Conservation (phyloP, 1,140 invertebrate species). For the Magallana ariakensis region DNA sequence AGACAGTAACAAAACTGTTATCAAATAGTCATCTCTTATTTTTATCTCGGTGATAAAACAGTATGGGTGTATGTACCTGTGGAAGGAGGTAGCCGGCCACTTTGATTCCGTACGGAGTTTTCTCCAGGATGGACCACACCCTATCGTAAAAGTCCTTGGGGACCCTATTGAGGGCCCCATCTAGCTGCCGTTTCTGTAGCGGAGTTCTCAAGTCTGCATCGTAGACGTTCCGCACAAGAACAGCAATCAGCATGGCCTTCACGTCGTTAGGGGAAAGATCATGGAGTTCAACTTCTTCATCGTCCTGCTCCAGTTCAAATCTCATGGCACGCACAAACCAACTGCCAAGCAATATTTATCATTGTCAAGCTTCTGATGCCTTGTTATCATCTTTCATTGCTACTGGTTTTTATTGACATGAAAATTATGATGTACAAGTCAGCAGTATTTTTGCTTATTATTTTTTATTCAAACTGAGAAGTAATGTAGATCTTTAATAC, state of each 20-base stretch:
- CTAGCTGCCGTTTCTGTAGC: conserved; percentile 90
- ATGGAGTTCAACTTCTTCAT: conserved; percentile 80
- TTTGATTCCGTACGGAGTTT: conserved; percentile 92
- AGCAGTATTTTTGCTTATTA: no score
- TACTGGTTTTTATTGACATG: no score
- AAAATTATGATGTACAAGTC: no score
- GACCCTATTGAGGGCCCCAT: conserved; percentile 96
- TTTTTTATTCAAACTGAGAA: no score
- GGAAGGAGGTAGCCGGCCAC: conserved; percentile 91
- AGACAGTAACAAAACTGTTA: no score
- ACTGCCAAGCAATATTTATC: no score
- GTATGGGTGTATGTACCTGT: conserved; percentile 74
- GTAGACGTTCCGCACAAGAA: conserved; percentile 62
- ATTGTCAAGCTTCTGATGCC: no score
- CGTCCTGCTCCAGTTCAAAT: conserved; percentile 85
- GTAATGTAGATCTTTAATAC: no score
- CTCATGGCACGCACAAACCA: conserved; percentile 97
- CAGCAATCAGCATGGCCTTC: conserved; percentile 78
- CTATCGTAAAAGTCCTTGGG: conserved; percentile 96
- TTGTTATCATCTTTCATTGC: no score
- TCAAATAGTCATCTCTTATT: no score
- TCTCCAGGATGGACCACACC: conserved; percentile 96
- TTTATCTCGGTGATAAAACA: no score
- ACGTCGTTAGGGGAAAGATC: conserved; percentile 87
- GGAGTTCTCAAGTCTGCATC: conserved; percentile 70